phyloP scores from a whole-genome alignment of 2,888 invertebrate species.

The Erpobdella octoculata region DNA sequence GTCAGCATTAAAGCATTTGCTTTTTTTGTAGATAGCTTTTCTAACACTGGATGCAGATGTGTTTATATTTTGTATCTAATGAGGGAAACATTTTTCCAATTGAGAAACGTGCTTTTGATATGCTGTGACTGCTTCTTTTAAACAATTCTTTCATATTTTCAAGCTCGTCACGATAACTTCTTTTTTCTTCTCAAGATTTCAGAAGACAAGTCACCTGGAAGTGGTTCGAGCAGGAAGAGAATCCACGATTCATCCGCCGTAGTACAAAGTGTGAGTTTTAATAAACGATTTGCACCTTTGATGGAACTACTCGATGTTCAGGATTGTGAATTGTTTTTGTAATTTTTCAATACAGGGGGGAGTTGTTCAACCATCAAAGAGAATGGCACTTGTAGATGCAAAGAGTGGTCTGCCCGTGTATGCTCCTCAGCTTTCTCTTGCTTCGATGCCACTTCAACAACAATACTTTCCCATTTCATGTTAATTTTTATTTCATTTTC shows the following conservation, averaged over 20 bases:
- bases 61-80: no score
- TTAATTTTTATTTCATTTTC: background rate
- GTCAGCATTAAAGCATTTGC: background rate
- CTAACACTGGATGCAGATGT: no score
- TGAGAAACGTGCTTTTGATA: no score
- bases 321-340: no score
- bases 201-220: background rate
- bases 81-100: no score
- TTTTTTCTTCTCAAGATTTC: background rate
- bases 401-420: slow-evolving; percentile 25
- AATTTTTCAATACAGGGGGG: background rate
- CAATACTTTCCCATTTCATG: slow-evolving; percentile 13
- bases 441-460: background rate
- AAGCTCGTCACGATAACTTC: background rate
- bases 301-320: no score
- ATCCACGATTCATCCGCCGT: background rate
- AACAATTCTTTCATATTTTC: no score
- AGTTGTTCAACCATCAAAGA: slow-evolving; percentile 7
- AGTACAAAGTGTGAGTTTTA: background rate
- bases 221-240: background rate
- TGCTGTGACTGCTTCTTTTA: no score
- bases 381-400: slow-evolving; percentile 19
- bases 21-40: background rate
- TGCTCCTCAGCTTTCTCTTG: slow-evolving; percentile 1
- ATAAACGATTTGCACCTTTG: background rate